phyloP scores from a whole-genome alignment of 2,113 vertebrate genomes.

The Oncorhynchus masou region DNA sequence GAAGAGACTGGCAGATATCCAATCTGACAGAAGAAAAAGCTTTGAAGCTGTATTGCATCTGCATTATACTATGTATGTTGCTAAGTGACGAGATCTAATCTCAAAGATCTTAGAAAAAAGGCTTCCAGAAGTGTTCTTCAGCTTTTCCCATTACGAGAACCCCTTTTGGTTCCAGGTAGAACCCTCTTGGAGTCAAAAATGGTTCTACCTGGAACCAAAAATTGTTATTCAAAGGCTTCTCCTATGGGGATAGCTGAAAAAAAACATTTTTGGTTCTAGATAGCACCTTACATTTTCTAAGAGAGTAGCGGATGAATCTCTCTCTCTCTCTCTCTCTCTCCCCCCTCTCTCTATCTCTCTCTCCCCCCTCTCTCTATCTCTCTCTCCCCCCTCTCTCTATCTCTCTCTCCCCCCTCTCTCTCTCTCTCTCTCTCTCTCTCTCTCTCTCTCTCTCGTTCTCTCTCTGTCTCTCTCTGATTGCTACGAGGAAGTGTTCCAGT shows the following conservation, averaged over 20 bases:
- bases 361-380: too few species aligned
- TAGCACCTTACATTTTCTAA: too few species aligned
- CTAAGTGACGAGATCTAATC: constrained; percentile 11
- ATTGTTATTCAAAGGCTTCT: too few species aligned
- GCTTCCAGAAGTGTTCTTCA: too few species aligned
- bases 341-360: too few species aligned
- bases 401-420: background rate
- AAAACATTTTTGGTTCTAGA: too few species aligned
- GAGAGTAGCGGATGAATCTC: background rate
- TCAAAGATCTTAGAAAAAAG: background rate
- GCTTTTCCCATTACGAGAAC: too few species aligned
- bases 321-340: background rate
- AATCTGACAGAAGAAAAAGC: constrained; percentile 43
- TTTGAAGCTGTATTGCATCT: constrained; percentile 27
- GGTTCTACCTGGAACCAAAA: too few species aligned
- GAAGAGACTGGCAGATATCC: constrained; percentile 41
- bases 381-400: background rate
- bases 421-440: background rate
- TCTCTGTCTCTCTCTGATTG: background rate
- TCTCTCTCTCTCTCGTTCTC: too few species aligned
- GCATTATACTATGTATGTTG: constrained; percentile 37
- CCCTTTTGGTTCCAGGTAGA: too few species aligned
- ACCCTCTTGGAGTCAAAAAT: too few species aligned
- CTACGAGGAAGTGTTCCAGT: background rate
- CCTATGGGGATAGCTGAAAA: too few species aligned